Base-by-base conservation (phyloP, 2,888 invertebrate genomes). In the Emesis russula region DNA sequence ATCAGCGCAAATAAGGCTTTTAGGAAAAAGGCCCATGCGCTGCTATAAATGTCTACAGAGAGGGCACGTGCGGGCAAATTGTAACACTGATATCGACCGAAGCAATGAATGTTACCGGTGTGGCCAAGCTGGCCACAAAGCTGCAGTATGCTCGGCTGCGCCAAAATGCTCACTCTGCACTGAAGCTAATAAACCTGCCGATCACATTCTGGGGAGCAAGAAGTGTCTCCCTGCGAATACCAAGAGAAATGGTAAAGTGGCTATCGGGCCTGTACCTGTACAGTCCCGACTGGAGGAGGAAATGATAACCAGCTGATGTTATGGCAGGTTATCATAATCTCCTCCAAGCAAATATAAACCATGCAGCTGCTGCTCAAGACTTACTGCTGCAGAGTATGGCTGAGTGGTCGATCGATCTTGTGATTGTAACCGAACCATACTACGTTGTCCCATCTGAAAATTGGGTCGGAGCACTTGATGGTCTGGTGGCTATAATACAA, bases 271-370 rank as follows among this genome's bases (percentile, higher is more conserved):
- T 25, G 25, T 13, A 25, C 7, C 63, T 25, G 2, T 4, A 66
- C 11, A 11, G 4, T 11, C 18, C 11, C 11, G 63, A 31, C 0
- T 3, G 1, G 66, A 66, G 31, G 31, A 11, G 7, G 25, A 66
- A 11, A 66, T 66, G 25, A 31, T 66, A 31, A 31, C 31, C 9
- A 31, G 2, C 9, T 66, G 31, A 66, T 1, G 15, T 53, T 31
- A 66, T 66, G 66, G 66, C 25, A 31, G n/a, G 25, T 31, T 66
- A 66, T n/a, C 66, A 66, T 31, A 25, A 13, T 11, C 9, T 63
- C 6, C 63, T 66, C 3, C 66, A 66, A 31, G 66, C 66, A 31
- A 66, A 66, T 66, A 66, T 66, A 25, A 31, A 66, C 31, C 66
- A 66, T 18, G 31, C 25, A 31, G 66, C 25, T 4, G 66, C 66